Evolutionary conservation across 2,888 invertebrate species (phyloP).

Genomic region (Microctonus brassicae): DNA sequence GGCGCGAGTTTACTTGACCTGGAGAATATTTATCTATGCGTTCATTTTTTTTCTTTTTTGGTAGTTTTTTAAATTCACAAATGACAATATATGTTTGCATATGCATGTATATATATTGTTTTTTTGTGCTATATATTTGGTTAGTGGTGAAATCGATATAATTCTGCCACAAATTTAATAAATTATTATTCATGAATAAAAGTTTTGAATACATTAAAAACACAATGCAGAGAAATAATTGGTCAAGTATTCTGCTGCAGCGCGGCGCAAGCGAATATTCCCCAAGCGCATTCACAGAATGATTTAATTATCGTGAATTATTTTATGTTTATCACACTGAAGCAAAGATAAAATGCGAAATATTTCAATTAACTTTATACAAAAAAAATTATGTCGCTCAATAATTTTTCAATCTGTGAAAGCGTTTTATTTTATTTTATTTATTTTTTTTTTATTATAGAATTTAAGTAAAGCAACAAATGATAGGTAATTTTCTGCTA

Average conservation of each 20-base stretch:
- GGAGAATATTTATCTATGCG: not conserved
- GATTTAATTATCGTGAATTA: not conserved
- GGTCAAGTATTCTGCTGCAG: constrained; percentile 60
- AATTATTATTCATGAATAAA: not conserved
- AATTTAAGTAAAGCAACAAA: constrained; percentile 24
- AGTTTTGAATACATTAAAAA: not conserved
- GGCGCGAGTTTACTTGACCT: constrained; percentile 65
- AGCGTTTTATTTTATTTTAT: not conserved
- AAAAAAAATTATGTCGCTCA: not conserved
- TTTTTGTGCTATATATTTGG: too few relatives aligned
- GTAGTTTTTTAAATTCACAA: not conserved
- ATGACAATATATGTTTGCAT: not conserved
- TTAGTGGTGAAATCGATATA: not conserved
- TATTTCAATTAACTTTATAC: not conserved
- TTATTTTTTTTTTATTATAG: not conserved
- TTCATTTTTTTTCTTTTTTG: constrained; percentile 8
- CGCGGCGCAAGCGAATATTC: constrained; percentile 57
- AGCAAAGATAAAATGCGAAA: not conserved
- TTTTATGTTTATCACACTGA: too few relatives aligned
- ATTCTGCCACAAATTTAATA: constrained; percentile 2
- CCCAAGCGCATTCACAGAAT: constrained; percentile 42
- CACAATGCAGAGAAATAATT: constrained; percentile 23
- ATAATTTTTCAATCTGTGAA: not conserved
- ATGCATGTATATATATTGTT: too few relatives aligned
- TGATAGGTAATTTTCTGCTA: constrained; percentile 59